These are phyloP conservation scores for Amblyornis subalaris DNA, from an alignment of 2,113 vertebrate species.

Conservation along the genomic window DNA sequence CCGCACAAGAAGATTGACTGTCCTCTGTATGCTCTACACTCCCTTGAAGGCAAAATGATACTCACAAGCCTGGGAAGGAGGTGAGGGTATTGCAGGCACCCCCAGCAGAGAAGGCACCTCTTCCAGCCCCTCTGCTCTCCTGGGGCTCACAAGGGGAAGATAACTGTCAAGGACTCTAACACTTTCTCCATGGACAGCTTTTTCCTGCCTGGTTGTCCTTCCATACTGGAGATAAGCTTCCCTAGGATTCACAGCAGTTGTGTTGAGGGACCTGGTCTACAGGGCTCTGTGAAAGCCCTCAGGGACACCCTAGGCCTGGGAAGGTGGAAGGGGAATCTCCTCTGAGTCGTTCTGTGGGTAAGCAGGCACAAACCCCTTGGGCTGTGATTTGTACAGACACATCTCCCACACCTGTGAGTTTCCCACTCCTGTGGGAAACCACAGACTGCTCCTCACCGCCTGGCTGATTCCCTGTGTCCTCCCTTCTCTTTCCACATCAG, in stretches of 20 bases:
- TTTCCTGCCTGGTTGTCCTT: neutral
- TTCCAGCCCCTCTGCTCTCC: neutral
- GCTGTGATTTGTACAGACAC: neutral
- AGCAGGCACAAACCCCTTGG: neutral
- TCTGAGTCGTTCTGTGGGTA: rapidly evolving
- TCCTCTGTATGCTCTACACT: neutral
- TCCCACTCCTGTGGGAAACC: neutral
- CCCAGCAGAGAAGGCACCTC: neutral
- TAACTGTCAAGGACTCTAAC: neutral
- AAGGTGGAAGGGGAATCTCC: neutral
- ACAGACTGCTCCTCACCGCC: neutral
- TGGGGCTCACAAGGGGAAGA: neutral
- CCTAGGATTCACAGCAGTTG: rapidly evolving
- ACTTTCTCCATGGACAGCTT: neutral
- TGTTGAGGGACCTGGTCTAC: neutral
- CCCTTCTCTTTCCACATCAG: neutral
- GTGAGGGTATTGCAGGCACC: neutral
- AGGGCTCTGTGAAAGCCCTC: neutral
- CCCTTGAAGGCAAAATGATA: neutral
- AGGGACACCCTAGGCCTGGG: no score
- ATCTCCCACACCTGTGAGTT: neutral
- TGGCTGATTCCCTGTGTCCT: neutral
- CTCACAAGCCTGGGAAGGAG: rapidly evolving
- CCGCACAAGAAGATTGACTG: neutral
- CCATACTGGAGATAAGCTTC: neutral